Evolutionary conservation across 2,113 vertebrate genomes (phyloP).

Genomic region (Cariama cristata): DNA sequence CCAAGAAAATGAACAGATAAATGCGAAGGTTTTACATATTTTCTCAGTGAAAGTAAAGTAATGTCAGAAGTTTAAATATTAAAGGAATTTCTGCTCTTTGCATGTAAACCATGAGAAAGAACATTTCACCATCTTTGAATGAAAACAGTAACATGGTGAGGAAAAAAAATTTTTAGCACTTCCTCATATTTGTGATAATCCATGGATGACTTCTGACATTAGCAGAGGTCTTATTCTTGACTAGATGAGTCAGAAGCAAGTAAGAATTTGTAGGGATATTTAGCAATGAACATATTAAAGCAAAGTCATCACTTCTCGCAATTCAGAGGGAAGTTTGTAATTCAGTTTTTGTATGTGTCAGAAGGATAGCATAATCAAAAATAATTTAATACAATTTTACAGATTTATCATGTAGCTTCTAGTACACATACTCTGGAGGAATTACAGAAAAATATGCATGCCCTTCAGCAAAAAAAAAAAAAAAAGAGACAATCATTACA

Average conservation of each 20-base stretch:
- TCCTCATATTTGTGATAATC: background rate
- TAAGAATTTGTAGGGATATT: background rate
- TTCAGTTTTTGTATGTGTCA: background rate
- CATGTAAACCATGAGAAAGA: background rate
- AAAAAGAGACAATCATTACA: background rate
- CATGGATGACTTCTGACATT: background rate
- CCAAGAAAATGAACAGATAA: slow-evolving; percentile 46
- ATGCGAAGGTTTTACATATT: slow-evolving; percentile 44
- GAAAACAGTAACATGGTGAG: background rate
- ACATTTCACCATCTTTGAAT: background rate
- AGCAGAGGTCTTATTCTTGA: background rate
- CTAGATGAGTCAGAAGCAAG: background rate
- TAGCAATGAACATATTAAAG: background rate
- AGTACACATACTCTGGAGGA: background rate
- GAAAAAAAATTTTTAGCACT: background rate
- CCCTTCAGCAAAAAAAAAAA: background rate
- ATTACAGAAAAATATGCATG: background rate
- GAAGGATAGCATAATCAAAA: background rate
- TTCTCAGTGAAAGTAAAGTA: slow-evolving; percentile 21
- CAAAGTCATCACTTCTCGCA: background rate
- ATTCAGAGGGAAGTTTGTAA: background rate
- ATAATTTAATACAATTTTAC: background rate
- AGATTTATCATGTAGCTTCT: background rate
- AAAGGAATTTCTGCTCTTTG: background rate
- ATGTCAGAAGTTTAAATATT: slow-evolving; percentile 48